These are phyloP conservation scores for Oryzias melastigma DNA, from an alignment of 2,113 vertebrate genomes.

Conservation along the genomic window DNA sequence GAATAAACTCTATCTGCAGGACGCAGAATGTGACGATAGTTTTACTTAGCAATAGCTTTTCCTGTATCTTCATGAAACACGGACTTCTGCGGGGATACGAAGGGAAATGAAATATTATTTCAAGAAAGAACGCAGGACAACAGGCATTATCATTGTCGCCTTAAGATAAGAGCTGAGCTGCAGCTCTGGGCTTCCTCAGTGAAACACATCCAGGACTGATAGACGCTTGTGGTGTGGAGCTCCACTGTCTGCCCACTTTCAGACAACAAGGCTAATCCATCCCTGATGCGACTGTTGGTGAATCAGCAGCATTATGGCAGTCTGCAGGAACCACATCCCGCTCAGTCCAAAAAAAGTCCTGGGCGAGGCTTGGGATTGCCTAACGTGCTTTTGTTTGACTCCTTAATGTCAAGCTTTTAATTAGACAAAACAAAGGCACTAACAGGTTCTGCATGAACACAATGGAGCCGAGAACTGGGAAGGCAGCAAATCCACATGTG, in stretches of 20 bases:
- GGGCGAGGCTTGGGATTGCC: constrained; percentile 25
- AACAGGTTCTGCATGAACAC: constrained; percentile 15
- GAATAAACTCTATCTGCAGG: constrained; percentile 43
- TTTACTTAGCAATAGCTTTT: constrained; percentile 17
- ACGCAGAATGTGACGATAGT: constrained; percentile 24
- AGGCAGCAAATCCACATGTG: background rate
- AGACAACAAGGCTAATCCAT: constrained; percentile 28
- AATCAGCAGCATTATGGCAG: constrained; percentile 53
- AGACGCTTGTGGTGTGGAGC: background rate
- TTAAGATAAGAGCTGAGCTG: constrained; percentile 61
- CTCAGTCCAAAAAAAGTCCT: constrained; percentile 13
- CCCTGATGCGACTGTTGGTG: constrained; percentile 49
- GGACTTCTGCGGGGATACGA: constrained; percentile 35
- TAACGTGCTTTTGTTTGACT: constrained; percentile 19
- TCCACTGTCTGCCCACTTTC: constrained; percentile 23
- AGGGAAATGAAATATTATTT: constrained; percentile 24
- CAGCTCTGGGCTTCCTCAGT: constrained; percentile 60
- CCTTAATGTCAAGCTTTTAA: constrained; percentile 4
- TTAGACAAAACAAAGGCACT: constrained; percentile 9
- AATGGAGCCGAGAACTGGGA: background rate
- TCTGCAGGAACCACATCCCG: constrained; percentile 46
- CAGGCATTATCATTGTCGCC: constrained; percentile 36
- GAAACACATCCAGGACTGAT: constrained; percentile 45
- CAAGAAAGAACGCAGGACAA: constrained; percentile 1
- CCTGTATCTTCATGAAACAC: constrained; percentile 52